Conservation (phyloP, 1,140 invertebrate species). For the Lepidurus packardi region DNA sequence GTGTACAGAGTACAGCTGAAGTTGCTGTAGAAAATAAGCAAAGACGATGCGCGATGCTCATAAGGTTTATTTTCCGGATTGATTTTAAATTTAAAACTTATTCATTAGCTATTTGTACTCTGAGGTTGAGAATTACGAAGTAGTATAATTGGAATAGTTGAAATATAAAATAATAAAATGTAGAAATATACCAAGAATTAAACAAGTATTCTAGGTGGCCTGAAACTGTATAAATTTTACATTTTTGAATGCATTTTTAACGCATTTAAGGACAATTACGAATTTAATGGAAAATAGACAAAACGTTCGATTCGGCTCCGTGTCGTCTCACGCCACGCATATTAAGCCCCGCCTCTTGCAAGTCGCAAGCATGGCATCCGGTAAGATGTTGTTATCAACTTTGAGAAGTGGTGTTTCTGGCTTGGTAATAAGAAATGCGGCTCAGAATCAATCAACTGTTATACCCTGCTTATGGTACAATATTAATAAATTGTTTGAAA, state of each 20-base stretch:
- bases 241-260: too few species aligned
- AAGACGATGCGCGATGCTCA: too few species aligned
- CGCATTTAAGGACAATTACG: background rate
- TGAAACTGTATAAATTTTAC: too few species aligned
- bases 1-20: background rate
- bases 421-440: background rate
- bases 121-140: too few species aligned
- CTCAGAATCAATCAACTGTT: background rate
- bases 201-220: too few species aligned
- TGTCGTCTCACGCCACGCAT: background rate
- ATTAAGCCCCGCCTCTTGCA: background rate
- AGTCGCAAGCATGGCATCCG: background rate
- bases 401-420: background rate
- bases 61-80: too few species aligned
- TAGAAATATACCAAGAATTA: too few species aligned
- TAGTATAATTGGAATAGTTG: too few species aligned
- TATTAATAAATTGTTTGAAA: background rate
- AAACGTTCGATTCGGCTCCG: background rate
- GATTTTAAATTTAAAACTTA: too few species aligned
- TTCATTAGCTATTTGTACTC: too few species aligned
- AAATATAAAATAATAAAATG: too few species aligned
- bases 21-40: background rate
- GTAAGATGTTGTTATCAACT: background rate
- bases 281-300: background rate
- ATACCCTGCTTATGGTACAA: background rate